phyloP scores from a whole-genome alignment of 2,888 invertebrate genomes.

The Caenorhabditis angaria region DNA sequence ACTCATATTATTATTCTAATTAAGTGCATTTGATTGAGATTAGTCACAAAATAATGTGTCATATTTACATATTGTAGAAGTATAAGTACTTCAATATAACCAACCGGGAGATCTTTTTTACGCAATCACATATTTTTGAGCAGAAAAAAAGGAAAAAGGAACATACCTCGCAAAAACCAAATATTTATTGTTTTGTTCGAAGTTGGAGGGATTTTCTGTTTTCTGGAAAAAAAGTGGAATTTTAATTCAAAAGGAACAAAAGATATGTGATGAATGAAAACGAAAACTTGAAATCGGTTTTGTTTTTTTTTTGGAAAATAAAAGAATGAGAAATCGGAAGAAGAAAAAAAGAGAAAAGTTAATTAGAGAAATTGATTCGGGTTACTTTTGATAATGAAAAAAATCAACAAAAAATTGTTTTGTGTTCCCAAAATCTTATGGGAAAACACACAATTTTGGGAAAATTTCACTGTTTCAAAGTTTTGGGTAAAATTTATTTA shows the following conservation, averaged over 20 bases:
- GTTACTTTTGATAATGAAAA: no score
- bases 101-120: not conserved
- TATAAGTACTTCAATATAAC: no score
- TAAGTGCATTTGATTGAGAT: conserved; percentile 2
- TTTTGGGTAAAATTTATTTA: no score
- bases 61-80: not conserved
- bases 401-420: not conserved
- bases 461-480: no score
- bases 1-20: not conserved
- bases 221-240: not conserved
- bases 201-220: no score
- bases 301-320: no score
- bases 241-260: no score
- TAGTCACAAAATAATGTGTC: not conserved
- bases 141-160: no score
- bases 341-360: not conserved
- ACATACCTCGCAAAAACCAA: not conserved
- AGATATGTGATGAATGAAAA: not conserved
- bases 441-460: no score
- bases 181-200: not conserved
- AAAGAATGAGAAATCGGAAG: no score
- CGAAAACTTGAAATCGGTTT: not conserved
- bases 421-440: no score
- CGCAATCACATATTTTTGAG: not conserved
- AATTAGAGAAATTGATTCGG: not conserved